phyloP scores from a whole-genome alignment of 2,797 vertebrate genomes.

The Neopelma chrysocephalum region DNA sequence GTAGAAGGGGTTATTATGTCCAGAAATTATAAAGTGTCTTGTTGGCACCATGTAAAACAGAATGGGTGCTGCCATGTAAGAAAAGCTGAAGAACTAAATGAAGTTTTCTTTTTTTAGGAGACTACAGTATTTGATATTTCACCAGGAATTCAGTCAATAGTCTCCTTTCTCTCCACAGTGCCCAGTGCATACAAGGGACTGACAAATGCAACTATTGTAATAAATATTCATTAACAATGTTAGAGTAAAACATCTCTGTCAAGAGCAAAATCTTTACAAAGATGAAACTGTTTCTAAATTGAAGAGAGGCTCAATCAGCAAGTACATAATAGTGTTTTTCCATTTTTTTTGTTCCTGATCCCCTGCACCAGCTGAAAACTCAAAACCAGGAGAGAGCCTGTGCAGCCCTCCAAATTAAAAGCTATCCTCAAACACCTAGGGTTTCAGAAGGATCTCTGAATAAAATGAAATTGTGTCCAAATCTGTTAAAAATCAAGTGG shows the following conservation, averaged over 20 bases:
- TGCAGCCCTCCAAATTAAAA: neutral
- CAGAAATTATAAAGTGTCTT: conserved; percentile 27
- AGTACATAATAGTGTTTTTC: neutral
- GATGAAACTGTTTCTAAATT: neutral
- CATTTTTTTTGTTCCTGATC: neutral
- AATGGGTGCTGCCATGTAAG: neutral
- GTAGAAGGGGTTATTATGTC: conserved; percentile 59
- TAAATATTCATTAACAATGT: neutral
- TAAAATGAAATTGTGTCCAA: neutral
- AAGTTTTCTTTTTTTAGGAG: neutral
- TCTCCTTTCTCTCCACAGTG: neutral
- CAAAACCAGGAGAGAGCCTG: neutral
- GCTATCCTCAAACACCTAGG: neutral
- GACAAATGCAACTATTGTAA: neutral
- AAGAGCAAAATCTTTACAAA: neutral
- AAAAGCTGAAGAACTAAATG: neutral
- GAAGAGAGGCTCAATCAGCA: neutral
- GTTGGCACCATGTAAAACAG: neutral
- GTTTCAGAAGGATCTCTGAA: neutral
- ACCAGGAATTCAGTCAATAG: neutral
- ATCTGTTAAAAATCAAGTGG: neutral
- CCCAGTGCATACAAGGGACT: neutral
- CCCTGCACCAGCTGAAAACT: neutral
- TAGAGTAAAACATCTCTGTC: neutral
- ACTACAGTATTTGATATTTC: neutral